phyloP scores from a whole-genome alignment of 2,888 invertebrate genomes.

The Ophion ellenae region DNA sequence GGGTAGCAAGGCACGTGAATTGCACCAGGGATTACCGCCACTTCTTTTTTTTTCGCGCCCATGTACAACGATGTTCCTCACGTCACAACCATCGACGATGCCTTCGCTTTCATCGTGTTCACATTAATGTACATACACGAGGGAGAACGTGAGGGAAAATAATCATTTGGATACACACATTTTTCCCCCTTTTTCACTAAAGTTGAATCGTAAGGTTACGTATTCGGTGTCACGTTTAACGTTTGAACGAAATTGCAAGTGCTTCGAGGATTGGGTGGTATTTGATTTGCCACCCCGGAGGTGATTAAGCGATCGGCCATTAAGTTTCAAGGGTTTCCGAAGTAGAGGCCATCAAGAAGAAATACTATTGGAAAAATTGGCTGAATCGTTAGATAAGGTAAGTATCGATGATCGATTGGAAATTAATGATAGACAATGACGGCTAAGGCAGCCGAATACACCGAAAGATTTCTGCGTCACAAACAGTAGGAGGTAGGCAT shows the following conservation, averaged over 20 bases:
- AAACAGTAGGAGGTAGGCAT: conserved; percentile 24
- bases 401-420: not conserved
- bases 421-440: conserved; percentile 60
- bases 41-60: conserved; percentile 60
- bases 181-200: not conserved
- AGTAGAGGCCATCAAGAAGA: not conserved
- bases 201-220: not conserved
- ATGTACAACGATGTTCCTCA: conserved; percentile 49
- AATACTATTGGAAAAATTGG: not conserved
- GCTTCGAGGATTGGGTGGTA: not conserved
- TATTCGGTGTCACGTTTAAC: not conserved
- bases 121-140: not conserved
- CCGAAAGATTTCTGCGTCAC: conserved; percentile 44
- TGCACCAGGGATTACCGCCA: conserved; percentile 77
- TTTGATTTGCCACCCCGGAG: not conserved
- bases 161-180: not conserved
- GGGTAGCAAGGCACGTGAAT: conserved; percentile 69
- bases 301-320: not conserved
- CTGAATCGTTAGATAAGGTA: not conserved
- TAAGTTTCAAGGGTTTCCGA: not conserved
- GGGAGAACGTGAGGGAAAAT: not conserved
- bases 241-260: not conserved
- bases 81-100: conserved; percentile 68
- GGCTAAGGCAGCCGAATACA: not conserved
- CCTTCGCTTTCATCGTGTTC: conserved; percentile 64